Conservation (phyloP, 2,797 vertebrate species). For the Mormyrops boulengeri region DNA sequence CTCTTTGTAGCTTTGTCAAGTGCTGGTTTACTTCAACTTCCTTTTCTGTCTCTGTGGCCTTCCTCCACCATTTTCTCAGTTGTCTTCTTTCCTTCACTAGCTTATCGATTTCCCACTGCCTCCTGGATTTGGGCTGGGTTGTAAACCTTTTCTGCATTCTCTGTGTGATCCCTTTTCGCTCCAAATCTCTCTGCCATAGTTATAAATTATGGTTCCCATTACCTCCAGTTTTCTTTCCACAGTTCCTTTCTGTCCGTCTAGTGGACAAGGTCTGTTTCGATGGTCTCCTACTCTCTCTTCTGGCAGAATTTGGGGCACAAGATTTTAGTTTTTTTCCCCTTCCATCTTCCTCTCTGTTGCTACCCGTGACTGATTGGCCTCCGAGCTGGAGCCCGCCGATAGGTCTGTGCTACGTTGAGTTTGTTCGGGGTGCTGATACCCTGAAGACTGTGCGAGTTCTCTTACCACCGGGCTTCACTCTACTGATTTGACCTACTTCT, state of each 20-base stretch:
- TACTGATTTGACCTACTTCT: neutral
- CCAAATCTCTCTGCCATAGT: no score
- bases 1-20: no score
- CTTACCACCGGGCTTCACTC: neutral
- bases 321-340: neutral
- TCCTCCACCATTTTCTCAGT: no score
- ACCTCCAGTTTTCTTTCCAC: neutral
- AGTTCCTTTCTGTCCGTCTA: neutral
- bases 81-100: no score
- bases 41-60: no score
- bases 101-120: no score
- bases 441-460: neutral
- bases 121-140: no score
- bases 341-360: neutral
- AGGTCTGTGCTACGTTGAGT: neutral
- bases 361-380: neutral
- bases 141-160: no score
- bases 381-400: neutral
- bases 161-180: no score
- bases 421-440: neutral
- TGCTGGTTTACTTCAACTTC: no score
- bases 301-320: no score
- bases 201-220: no score
- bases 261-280: neutral
- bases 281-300: neutral